Percentiles rank a stretch among this genome's conserved stretches.
Conservation (phyloP, 2,113 vertebrate genomes). For the Scatophagus argus region DNA sequence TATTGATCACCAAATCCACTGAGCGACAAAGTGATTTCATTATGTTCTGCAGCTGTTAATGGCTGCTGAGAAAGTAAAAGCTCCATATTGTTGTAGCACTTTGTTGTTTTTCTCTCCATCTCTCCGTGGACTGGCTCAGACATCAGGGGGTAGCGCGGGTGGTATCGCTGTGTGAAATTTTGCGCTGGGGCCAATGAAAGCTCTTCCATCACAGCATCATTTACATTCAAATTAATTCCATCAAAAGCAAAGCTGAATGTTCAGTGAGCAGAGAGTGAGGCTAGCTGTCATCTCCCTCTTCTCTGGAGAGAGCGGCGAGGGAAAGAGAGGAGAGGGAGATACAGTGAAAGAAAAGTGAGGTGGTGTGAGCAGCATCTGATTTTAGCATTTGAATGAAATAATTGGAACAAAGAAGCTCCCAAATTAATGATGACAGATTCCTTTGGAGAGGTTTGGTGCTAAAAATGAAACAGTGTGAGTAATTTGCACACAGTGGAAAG, state of each 20-base stretch:
- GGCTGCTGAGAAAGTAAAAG: conserved; percentile 31
- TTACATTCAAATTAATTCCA: conserved; percentile 82
- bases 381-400: conserved; percentile 20
- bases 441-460: neutral
- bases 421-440: conserved; percentile 10
- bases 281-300: conserved; percentile 50
- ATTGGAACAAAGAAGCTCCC: conserved; percentile 23
- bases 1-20: conserved; percentile 63
- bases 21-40: conserved; percentile 59
- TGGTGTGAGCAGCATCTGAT: conserved; percentile 21
- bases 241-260: conserved; percentile 76
- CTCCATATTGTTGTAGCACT: conserved; percentile 17
- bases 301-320: conserved; percentile 34
- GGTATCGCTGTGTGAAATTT: conserved; percentile 33
- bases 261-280: conserved; percentile 64
- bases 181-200: conserved; percentile 48
- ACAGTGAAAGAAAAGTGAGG: conserved; percentile 5
- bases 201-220: conserved; percentile 68
- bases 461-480: conserved; percentile 21
- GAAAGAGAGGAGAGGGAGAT: conserved; percentile 11
- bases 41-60: conserved; percentile 51
- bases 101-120: conserved; percentile 38
- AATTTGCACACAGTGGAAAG: conserved; percentile 7
- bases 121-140: conserved; percentile 30
- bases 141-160: conserved; percentile 16